These are phyloP conservation scores for Dione vanillae DNA, from an alignment of 2,888 invertebrate genomes.

Conservation along the genomic window DNA sequence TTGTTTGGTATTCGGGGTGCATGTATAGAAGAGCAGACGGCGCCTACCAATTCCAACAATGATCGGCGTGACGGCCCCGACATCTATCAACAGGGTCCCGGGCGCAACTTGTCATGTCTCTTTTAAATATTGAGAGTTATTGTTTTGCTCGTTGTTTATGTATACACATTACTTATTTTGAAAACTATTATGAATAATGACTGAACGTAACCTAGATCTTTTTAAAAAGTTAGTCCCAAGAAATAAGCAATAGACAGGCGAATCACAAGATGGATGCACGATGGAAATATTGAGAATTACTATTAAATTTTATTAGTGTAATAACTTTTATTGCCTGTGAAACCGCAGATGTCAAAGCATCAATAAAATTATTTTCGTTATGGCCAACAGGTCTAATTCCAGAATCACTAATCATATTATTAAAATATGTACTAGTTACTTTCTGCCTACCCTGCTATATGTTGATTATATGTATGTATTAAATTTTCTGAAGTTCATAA, in stretches of 20 bases:
- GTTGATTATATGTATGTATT: too few relatives aligned
- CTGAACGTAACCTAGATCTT: background rate
- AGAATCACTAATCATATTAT: slow-evolving; percentile 8
- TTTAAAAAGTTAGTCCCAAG: background rate
- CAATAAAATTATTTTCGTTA: slow-evolving; percentile 45
- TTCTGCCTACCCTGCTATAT: too few relatives aligned
- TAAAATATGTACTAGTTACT: background rate
- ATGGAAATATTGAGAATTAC: slow-evolving; percentile 35
- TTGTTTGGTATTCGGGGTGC: slow-evolving; percentile 49
- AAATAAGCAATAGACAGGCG: slow-evolving; percentile 17
- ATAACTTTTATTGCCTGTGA: slow-evolving; percentile 44
- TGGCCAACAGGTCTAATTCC: slow-evolving; percentile 11
- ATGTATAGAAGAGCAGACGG: slow-evolving; percentile 61
- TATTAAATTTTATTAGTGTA: slow-evolving; percentile 39
- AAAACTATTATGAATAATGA: background rate
- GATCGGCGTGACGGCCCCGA: slow-evolving; percentile 67
- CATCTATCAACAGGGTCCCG: slow-evolving; percentile 57
- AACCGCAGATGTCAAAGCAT: slow-evolving; percentile 43
- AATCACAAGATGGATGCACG: slow-evolving; percentile 27
- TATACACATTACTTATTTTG: slow-evolving; percentile 25
- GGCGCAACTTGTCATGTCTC: slow-evolving; percentile 37
- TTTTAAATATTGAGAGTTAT: slow-evolving; percentile 38
- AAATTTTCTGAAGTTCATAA: background rate
- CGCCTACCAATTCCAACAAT: slow-evolving; percentile 78
- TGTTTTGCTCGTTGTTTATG: slow-evolving; percentile 17